These are phyloP conservation scores for Mormyrops attenuatus DNA, from an alignment of 2,797 vertebrate species.

Conservation along the genomic window DNA sequence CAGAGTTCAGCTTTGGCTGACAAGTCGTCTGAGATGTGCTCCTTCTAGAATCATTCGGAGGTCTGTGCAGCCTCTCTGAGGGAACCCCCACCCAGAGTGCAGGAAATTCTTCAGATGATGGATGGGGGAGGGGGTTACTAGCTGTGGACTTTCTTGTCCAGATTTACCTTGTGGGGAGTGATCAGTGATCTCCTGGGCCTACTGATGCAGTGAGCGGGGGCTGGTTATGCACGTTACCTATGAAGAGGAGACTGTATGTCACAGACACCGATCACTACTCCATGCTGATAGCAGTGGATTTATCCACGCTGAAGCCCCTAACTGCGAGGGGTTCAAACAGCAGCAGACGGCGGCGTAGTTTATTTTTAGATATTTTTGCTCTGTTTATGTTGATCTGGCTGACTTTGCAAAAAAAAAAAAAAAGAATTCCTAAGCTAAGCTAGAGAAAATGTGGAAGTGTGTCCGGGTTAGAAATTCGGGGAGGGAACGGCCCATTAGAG, in stretches of 20 bases:
- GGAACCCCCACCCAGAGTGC: neutral
- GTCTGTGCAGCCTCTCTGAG: neutral
- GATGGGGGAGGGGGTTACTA: neutral
- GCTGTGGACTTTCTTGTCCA: neutral
- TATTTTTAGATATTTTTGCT: constrained; percentile 1
- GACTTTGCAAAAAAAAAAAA: neutral
- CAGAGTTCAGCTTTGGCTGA: neutral
- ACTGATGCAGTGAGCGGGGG: neutral
- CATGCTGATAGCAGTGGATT: neutral
- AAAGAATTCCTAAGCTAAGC: neutral
- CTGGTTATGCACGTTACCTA: neutral
- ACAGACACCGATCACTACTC: neutral
- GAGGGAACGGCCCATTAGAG: neutral
- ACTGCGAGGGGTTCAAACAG: neutral
- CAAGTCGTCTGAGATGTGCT: neutral
- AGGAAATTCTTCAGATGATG: neutral
- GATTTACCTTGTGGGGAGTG: neutral
- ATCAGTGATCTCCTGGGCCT: neutral
- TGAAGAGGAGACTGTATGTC: neutral
- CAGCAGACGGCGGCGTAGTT: neutral
- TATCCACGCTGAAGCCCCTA: neutral
- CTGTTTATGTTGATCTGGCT: neutral
- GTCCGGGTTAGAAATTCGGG: neutral
- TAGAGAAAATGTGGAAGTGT: neutral
- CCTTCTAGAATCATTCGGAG: neutral